phyloP scores from a whole-genome alignment of 2,113 vertebrate genomes.

The Periophthalmodon schlosseri region DNA sequence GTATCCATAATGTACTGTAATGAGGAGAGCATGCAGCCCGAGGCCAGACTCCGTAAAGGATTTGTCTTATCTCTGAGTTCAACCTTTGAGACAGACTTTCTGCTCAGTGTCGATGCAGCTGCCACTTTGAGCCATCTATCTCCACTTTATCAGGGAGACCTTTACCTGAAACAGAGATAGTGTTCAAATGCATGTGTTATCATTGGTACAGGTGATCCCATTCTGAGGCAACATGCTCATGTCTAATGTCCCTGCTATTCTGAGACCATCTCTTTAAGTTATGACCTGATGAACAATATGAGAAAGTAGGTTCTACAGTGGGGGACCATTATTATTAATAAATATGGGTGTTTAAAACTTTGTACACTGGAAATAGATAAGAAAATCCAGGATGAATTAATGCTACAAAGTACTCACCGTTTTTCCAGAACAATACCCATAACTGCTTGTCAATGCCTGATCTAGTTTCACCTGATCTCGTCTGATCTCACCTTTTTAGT shows the following conservation, averaged over 20 bases:
- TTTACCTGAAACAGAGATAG: constrained; percentile 16
- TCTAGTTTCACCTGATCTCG: too few species aligned
- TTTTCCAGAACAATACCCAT: too few species aligned
- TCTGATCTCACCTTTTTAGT: too few species aligned
- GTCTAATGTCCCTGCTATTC: neutral
- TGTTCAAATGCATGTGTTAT: constrained; percentile 21
- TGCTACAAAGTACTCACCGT: too few species aligned
- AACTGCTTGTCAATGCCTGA: too few species aligned
- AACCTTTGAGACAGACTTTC: constrained; percentile 70
- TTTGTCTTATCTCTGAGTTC: constrained; percentile 57
- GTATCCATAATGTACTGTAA: neutral
- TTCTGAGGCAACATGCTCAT: neutral
- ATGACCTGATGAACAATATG: neutral
- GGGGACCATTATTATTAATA: too few species aligned
- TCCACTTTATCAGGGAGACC: constrained; percentile 45
- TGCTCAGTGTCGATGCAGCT: constrained; percentile 44
- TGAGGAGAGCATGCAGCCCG: neutral
- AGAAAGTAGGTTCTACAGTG: neutral
- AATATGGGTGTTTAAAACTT: too few species aligned
- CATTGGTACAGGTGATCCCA: neutral
- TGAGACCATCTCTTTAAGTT: neutral
- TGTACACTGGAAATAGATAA: too few species aligned
- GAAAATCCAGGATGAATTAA: too few species aligned
- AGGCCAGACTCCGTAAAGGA: constrained; percentile 31
- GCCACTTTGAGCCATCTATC: constrained; percentile 19